Percentiles rank a stretch among this genome's conserved stretches.
Conservation (phyloP, 1,140 invertebrate genomes). For the Oedothorax gibbosus region DNA sequence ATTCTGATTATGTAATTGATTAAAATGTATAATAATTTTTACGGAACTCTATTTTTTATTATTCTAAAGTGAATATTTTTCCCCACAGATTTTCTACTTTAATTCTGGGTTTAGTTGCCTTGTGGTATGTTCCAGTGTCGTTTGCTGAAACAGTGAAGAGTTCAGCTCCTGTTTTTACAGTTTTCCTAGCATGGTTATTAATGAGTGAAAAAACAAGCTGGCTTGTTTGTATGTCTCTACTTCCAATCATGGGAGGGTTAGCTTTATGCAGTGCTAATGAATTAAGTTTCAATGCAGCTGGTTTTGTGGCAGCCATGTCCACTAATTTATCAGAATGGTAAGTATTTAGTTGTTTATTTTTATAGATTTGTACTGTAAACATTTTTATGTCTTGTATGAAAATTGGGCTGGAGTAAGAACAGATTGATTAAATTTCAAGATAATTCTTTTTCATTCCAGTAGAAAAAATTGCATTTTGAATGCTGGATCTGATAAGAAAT, state of each 20-base stretch:
- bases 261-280: conserved; percentile 86
- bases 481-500: too few relatives aligned
- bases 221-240: conserved; percentile 81
- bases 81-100: conserved; percentile 79
- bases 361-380: too few relatives aligned
- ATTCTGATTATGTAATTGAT: background rate
- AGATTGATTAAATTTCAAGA: too few relatives aligned
- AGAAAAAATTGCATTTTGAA: too few relatives aligned
- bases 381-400: too few relatives aligned
- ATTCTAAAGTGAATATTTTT: conserved; percentile 3
- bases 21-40: background rate
- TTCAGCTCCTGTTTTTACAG: conserved; percentile 86
- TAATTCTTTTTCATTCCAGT: too few relatives aligned
- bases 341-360: conserved; percentile 57
- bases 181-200: conserved; percentile 79
- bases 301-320: conserved; percentile 82
- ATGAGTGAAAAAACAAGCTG: conserved; percentile 81
- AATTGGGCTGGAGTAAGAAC: too few relatives aligned
- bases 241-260: conserved; percentile 87
- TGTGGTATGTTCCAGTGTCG: conserved; percentile 87
- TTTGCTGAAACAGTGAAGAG: conserved; percentile 90
- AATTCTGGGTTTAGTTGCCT: conserved; percentile 79
- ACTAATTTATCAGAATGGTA: conserved; percentile 88
- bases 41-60: background rate
- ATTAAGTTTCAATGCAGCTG: conserved; percentile 82